Conservation (phyloP, 2,113 vertebrate species). For the Grantiella picta region DNA sequence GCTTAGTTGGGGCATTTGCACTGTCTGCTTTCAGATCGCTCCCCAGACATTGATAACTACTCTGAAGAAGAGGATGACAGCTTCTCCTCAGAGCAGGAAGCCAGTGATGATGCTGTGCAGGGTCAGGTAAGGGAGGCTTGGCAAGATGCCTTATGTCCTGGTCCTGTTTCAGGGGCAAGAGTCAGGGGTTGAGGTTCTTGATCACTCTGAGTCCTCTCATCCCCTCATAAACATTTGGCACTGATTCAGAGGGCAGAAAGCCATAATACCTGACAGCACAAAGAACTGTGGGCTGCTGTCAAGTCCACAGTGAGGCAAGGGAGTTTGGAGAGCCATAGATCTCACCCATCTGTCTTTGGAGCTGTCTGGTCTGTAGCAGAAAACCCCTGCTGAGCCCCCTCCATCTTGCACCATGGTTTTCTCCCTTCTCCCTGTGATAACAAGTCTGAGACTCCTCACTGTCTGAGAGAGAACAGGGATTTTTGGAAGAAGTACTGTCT, state of each 20-base stretch:
- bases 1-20: neutral
- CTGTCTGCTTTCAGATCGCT: constrained; percentile 60
- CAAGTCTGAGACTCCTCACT: neutral
- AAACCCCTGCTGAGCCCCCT: neutral
- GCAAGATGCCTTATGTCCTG: neutral
- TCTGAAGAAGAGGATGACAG: constrained; percentile 98
- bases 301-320: neutral
- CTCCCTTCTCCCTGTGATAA: neutral
- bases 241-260: neutral
- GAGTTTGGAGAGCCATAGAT: neutral
- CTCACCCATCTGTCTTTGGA: neutral
- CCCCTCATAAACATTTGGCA: neutral
- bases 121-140: constrained; percentile 79
- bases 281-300: neutral
- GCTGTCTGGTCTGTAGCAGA: neutral
- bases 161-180: neutral
- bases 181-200: neutral
- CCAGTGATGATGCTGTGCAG: constrained; percentile 93
- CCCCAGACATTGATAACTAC: constrained; percentile 85
- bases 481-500: neutral
- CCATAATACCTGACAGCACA: neutral
- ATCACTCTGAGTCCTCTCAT: neutral
- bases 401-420: neutral
- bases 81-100: constrained; percentile 97
- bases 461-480: neutral